Evolutionary conservation across 2,888 invertebrate species (phyloP).

Genomic region (Aleiodes testaceus): DNA sequence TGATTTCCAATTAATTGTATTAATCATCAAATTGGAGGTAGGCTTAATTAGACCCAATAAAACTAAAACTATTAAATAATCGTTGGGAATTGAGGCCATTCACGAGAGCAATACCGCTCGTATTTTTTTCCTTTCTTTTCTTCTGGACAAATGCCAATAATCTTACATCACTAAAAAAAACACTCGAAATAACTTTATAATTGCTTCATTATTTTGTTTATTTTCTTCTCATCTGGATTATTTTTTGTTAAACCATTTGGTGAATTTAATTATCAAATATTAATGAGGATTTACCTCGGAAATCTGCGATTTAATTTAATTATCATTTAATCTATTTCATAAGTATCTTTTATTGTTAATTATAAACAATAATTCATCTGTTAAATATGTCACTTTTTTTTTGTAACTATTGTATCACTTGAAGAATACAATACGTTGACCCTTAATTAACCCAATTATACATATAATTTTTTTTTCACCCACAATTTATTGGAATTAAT

Average conservation of each 20-base stretch:
- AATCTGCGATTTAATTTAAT: neutral
- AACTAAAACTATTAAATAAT: slow-evolving; percentile 72
- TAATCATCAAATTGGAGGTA: slow-evolving; percentile 72
- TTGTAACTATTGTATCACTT: slow-evolving; percentile 35
- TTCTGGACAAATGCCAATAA: slow-evolving; percentile 24
- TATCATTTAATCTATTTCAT: slow-evolving; percentile 18
- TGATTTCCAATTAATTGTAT: slow-evolving; percentile 72
- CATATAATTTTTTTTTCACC: slow-evolving; percentile 25
- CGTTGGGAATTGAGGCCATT: slow-evolving; percentile 70
- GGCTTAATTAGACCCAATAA: slow-evolving; percentile 72
- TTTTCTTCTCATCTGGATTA: neutral
- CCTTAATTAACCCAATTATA: slow-evolving; percentile 36
- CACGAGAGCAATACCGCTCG: slow-evolving; percentile 39
- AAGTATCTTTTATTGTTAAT: slow-evolving; percentile 29
- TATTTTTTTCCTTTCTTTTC: slow-evolving; percentile 26
- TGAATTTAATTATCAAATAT: neutral
- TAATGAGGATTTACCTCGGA: neutral
- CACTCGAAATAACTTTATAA: slow-evolving; percentile 2
- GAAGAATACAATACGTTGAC: slow-evolving; percentile 40
- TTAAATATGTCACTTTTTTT: slow-evolving; percentile 20
- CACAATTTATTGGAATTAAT: slow-evolving; percentile 26
- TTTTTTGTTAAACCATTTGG: neutral
- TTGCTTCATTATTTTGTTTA: slow-evolving; percentile 13
- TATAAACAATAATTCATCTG: slow-evolving; percentile 30
- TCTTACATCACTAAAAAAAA: slow-evolving; percentile 37